phyloP scores from a whole-genome alignment of 2,888 invertebrate species.

The Plusia festucae region DNA sequence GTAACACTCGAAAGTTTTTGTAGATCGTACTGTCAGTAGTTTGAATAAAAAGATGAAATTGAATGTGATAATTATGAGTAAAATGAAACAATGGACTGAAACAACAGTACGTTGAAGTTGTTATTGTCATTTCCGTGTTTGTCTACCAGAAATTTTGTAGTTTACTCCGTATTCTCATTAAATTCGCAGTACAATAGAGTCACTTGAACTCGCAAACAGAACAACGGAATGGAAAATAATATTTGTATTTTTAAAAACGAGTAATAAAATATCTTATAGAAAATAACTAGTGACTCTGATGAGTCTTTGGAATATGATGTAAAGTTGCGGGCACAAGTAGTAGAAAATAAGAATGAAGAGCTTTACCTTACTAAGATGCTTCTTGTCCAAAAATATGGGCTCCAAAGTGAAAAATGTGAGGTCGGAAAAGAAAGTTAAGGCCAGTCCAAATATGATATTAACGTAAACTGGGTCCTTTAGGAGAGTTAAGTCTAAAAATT shows the following conservation, averaged over 20 bases:
- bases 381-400: slow-evolving; percentile 90
- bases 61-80: not conserved
- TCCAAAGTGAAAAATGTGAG: slow-evolving; percentile 92
- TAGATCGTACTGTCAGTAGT: not conserved
- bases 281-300: too few species aligned
- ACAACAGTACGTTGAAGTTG: slow-evolving; percentile 28
- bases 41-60: not conserved
- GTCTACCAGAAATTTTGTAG: slow-evolving; percentile 27
- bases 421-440: slow-evolving; percentile 92
- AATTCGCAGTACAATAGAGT: slow-evolving; percentile 14
- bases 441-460: slow-evolving; percentile 92
- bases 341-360: too few species aligned
- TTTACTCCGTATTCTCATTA: slow-evolving; percentile 26
- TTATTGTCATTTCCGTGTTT: slow-evolving; percentile 33
- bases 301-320: too few species aligned
- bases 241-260: too few species aligned
- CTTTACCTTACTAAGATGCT: slow-evolving; percentile 85
- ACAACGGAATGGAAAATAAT: not conserved
- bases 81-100: slow-evolving; percentile 13
- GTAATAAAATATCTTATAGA: too few species aligned
- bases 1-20: not conserved
- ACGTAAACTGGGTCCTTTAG: slow-evolving; percentile 91
- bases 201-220: slow-evolving; percentile 16
- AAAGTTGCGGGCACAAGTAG: too few species aligned
- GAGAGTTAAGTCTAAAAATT: slow-evolving; percentile 90